Evolutionary conservation across 2,113 vertebrate species (phyloP).

Genomic region (Chamaetylas fuelleborni): DNA sequence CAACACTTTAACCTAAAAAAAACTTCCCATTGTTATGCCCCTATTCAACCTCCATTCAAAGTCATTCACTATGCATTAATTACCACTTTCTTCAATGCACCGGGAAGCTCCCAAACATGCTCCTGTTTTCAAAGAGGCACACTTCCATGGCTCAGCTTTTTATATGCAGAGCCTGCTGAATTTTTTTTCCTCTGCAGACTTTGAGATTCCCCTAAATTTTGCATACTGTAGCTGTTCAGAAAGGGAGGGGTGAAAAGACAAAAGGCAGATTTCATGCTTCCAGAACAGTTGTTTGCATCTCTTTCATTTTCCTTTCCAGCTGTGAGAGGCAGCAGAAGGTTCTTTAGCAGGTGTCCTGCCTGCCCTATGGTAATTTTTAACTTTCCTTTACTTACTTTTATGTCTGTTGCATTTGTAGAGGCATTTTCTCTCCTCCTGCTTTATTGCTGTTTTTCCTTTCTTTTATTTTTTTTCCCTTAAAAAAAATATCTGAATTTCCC

Average conservation of each 20-base stretch:
- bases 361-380: constrained; percentile 81
- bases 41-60: constrained; percentile 83
- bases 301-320: constrained; percentile 84
- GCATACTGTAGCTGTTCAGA: constrained; percentile 81
- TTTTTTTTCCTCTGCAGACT: constrained; percentile 71
- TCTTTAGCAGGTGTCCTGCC: constrained; percentile 80
- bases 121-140: constrained; percentile 81
- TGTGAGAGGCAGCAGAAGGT: constrained; percentile 77
- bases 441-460: constrained; percentile 21
- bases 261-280: constrained; percentile 79
- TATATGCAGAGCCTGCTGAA: constrained; percentile 78
- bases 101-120: constrained; percentile 73
- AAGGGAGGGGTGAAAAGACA: constrained; percentile 70
- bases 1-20: constrained; percentile 73
- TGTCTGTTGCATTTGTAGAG: constrained; percentile 67
- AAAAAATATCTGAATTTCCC: constrained; percentile 50
- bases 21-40: constrained; percentile 74
- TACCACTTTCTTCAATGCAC: constrained; percentile 77
- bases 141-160: constrained; percentile 81
- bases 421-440: constrained; percentile 34
- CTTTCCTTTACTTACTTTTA: constrained; percentile 79
- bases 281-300: constrained; percentile 78
- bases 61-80: constrained; percentile 85
- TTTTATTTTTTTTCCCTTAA: not conserved
- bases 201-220: constrained; percentile 77